phyloP scores from a whole-genome alignment of 2,888 invertebrate genomes.

The Pecten maximus region DNA sequence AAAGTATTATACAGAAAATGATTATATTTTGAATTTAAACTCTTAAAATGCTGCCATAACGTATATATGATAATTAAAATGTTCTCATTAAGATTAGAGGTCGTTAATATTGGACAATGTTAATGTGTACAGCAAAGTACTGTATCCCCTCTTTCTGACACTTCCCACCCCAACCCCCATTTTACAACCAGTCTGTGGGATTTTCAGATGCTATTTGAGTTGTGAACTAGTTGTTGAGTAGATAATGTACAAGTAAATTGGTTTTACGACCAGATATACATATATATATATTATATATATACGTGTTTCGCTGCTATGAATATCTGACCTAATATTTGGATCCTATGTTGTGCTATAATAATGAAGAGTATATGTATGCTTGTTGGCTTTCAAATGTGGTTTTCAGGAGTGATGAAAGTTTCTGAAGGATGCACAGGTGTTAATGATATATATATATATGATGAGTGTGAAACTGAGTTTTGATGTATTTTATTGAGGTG shows the following conservation, averaged over 20 bases:
- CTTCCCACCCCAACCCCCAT: neutral
- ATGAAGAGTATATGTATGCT: neutral
- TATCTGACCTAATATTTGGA: neutral
- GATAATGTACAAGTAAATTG: neutral
- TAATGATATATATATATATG: neutral
- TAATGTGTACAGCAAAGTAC: neutral
- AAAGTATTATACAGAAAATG: neutral
- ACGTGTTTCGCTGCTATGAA: neutral
- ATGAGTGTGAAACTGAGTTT: neutral
- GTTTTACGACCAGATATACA: neutral
- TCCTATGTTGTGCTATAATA: conserved; percentile 7
- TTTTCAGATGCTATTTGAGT: neutral
- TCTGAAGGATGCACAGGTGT: neutral
- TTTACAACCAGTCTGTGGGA: neutral
- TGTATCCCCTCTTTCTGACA: neutral
- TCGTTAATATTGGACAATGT: neutral
- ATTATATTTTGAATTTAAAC: conserved; percentile 18
- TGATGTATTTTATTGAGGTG: neutral
- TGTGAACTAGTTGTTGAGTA: neutral
- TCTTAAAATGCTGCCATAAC: neutral
- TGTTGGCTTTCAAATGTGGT: conserved; percentile 20
- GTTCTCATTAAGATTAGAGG: neutral
- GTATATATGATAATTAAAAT: neutral
- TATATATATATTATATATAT: neutral
- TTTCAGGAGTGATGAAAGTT: conserved; percentile 11